These are phyloP conservation scores for Drosophila ezoana DNA, from an alignment of 2,888 invertebrate genomes.

Conservation along the genomic window DNA sequence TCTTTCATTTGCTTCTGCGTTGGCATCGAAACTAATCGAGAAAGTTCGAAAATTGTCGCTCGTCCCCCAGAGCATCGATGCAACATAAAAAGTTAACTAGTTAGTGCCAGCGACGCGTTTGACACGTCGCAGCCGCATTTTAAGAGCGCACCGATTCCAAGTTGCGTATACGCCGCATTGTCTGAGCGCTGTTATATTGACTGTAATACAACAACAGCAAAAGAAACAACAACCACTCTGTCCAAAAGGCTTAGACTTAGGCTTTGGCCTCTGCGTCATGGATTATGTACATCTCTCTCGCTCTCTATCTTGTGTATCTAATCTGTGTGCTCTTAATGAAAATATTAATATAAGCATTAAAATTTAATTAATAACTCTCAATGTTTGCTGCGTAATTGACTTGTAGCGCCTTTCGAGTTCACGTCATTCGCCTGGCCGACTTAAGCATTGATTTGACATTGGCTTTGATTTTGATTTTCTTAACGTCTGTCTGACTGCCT, in stretches of 20 bases:
- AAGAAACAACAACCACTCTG: slow-evolving; percentile 1
- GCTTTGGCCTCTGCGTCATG: slow-evolving; percentile 68
- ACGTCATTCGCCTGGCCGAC: slow-evolving; percentile 33
- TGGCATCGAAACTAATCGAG: slow-evolving; percentile 78
- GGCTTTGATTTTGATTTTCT: slow-evolving; percentile 44
- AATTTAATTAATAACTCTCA: slow-evolving; percentile 72
- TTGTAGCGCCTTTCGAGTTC: slow-evolving; percentile 60
- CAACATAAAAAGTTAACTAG: slow-evolving; percentile 65
- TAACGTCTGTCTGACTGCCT: slow-evolving; percentile 5
- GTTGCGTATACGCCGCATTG: slow-evolving; percentile 69
- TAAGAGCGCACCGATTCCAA: slow-evolving; percentile 10
- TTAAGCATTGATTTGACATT: slow-evolving; percentile 50
- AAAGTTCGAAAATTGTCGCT: slow-evolving; percentile 77
- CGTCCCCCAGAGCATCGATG: slow-evolving; percentile 50
- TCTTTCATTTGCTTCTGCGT: slow-evolving; percentile 59
- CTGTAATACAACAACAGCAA: slow-evolving; percentile 13
- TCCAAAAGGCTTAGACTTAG: slow-evolving; percentile 41
- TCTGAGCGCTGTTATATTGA: slow-evolving; percentile 17
- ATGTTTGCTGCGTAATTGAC: slow-evolving; percentile 64
- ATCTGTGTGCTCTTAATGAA: slow-evolving; percentile 32
- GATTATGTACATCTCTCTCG: slow-evolving; percentile 74
- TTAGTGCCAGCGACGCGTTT: slow-evolving; percentile 52
- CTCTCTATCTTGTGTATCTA: slow-evolving; percentile 5
- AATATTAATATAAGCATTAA: slow-evolving; percentile 63
- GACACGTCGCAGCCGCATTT: slow-evolving; percentile 47